phyloP scores from a whole-genome alignment of 2,113 vertebrate genomes.

The Pavo muticus region DNA sequence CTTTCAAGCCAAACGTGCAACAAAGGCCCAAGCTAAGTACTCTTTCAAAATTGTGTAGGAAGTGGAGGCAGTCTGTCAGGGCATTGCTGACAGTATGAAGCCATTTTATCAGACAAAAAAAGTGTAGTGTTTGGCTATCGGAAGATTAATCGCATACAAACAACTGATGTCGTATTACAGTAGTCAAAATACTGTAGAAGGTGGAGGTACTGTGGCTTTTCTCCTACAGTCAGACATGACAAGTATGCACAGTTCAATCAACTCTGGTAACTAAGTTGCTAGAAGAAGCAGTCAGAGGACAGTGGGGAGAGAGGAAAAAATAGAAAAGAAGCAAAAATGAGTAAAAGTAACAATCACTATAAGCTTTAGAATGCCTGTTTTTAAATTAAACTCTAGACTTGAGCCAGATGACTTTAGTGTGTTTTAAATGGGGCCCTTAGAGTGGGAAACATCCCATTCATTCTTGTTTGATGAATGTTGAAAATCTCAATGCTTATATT shows the following conservation, averaged over 20 bases:
- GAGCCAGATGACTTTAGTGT: background rate
- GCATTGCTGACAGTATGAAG: background rate
- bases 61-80: background rate
- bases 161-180: background rate
- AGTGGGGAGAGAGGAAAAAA: background rate
- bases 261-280: background rate
- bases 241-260: background rate
- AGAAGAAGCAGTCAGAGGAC: background rate
- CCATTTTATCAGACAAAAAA: background rate
- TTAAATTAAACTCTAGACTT: background rate
- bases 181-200: background rate
- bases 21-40: rapidly evolving
- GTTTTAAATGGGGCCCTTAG: background rate
- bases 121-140: background rate
- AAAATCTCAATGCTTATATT: conserved; percentile 1
- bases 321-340: background rate
- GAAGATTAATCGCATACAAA: background rate
- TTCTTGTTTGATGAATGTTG: background rate
- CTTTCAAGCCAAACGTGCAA: background rate
- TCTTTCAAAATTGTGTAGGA: background rate
- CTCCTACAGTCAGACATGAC: background rate
- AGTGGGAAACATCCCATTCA: background rate
- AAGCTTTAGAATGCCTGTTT: background rate
- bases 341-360: rapidly evolving
- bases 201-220: background rate